phyloP scores from a whole-genome alignment of 2,797 vertebrate genomes.

The Protosalanx chinensis region DNA sequence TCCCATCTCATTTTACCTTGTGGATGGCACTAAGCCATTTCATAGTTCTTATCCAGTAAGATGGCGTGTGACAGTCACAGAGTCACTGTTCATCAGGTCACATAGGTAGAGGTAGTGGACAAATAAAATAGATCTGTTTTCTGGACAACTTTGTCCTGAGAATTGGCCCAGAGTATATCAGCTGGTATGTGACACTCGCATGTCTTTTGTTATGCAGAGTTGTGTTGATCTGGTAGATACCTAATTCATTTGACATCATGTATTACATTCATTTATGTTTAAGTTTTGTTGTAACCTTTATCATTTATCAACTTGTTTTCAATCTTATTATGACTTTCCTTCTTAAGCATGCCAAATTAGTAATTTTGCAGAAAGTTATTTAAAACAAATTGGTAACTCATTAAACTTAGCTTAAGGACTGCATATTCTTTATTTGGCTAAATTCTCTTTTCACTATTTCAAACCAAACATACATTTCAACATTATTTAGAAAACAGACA shows the following conservation, averaged over 20 bases:
- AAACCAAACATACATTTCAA: background rate
- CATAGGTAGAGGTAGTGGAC: background rate
- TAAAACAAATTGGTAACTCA: too few species aligned
- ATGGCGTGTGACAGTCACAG: too few species aligned
- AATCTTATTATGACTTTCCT: background rate
- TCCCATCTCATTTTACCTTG: background rate
- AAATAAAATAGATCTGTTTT: background rate
- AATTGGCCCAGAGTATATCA: background rate
- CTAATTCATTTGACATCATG: background rate
- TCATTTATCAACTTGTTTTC: background rate
- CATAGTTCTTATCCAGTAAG: too few species aligned
- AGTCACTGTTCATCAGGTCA: background rate
- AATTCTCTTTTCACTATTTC: background rate
- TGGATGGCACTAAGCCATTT: background rate
- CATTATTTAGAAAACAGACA: background rate
- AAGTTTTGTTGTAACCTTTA: background rate
- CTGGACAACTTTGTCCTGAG: background rate
- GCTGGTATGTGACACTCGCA: background rate
- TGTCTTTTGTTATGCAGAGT: background rate
- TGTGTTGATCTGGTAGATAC: background rate
- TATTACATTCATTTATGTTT: background rate
- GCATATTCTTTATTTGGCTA: background rate
- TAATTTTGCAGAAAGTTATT: background rate
- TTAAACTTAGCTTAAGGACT: background rate
- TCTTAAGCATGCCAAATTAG: background rate